Evolutionary conservation across 2,113 vertebrate genomes (phyloP), one percentile per base, ranked within the genome.

Genomic region (Calidris pugnax): DNA sequence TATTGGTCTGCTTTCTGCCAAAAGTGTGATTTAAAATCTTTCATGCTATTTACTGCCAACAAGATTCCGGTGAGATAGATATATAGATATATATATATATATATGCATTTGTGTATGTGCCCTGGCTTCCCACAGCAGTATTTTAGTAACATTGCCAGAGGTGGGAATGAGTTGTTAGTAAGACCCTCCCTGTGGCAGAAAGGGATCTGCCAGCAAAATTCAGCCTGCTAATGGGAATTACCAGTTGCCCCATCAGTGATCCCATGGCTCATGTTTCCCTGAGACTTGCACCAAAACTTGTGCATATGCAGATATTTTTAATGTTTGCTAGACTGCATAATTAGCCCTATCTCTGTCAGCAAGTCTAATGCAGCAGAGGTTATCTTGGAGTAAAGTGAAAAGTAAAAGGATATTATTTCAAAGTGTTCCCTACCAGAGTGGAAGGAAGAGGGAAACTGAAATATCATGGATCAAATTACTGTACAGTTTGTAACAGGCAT

Each of bases 21-120:
- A 12, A 76, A 43, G 37, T 28, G 15, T 33, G 18, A 47, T 74
- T 35, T 68, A 39, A 63, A 68, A 39, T 39, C 33, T 64, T 91
- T 59, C 43, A 41, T 0, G 0, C 22, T 21, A 12, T 23, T 57
- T 55, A 53, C 32, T 62, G 30, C 18, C 26, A 16, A 30, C 1
- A 2, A 68, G 35, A 67, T 32, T 91, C 22, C 30, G 27, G 48
- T 18, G 33, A 23, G 63, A 28, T 7, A 75, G 39, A 39, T 8
- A 18, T 59, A 26, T 39, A 12, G n/a, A n/a, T n/a, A n/a, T n/a
- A n/a, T 69, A 28, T 7, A 75, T 45, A 39, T 8, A 18, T 59
- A 26, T 39, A 12, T 51, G 33, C 14, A 17, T 67, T 67, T 83
- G 35, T 27, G 74, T 37, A 14, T 35, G 17, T 15, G 28, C 43